These are phyloP conservation scores for Nasonia giraulti DNA, from an alignment of 1,140 invertebrate genomes.

Conservation along the genomic window DNA sequence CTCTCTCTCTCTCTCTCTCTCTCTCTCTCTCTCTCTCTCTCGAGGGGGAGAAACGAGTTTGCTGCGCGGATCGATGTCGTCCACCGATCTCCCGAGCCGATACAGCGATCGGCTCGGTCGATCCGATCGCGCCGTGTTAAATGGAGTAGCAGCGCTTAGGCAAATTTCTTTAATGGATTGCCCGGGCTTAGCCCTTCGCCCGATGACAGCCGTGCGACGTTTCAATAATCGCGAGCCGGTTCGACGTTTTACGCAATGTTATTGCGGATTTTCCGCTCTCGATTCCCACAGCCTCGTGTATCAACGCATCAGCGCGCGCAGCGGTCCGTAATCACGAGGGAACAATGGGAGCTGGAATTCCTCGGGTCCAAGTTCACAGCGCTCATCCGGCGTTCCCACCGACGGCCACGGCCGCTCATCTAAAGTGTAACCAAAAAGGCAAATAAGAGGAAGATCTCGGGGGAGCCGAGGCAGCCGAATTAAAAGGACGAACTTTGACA, in stretches of 20 bases:
- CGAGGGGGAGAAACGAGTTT: too few species aligned
- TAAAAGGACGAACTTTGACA: constrained; percentile 40
- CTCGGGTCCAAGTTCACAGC: constrained; percentile 21
- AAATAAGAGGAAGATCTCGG: background rate
- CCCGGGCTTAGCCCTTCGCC: constrained; percentile 5
- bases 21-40: too few species aligned
- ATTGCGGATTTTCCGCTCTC: background rate
- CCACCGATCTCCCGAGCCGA: constrained; percentile 8
- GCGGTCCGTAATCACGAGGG: background rate
- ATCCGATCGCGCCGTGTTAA: constrained; percentile 34
- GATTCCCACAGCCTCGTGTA: constrained; percentile 21
- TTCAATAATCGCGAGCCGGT: constrained; percentile 24
- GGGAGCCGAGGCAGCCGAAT: constrained; percentile 18
- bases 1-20: too few species aligned
- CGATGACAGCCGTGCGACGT: constrained; percentile 3
- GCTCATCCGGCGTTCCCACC: constrained; percentile 38
- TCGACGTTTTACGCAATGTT: background rate
- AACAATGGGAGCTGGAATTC: constrained; percentile 15
- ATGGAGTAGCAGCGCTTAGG: constrained; percentile 39
- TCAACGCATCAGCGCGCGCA: background rate
- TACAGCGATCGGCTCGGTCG: constrained; percentile 14
- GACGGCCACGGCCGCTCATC: background rate
- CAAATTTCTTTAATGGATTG: constrained; percentile 41
- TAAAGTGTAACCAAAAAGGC: constrained; percentile 22
- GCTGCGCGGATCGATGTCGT: constrained; percentile 20